Evolutionary conservation across 2,888 invertebrate species (phyloP).

Genomic region (Idaea straminata): DNA sequence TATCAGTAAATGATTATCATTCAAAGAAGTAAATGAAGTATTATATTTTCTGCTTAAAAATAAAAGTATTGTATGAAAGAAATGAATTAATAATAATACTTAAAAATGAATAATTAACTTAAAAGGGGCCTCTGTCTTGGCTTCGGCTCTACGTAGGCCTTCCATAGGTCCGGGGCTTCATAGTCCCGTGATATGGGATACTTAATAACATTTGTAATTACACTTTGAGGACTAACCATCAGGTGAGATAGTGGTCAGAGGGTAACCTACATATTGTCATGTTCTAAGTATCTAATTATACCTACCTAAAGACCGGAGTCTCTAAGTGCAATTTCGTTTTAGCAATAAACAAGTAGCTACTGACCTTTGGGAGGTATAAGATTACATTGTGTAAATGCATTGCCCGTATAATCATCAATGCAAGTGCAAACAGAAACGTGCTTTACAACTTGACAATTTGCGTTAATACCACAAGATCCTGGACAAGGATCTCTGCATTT

Average conservation of each 20-base stretch:
- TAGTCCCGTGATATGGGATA: too few species aligned
- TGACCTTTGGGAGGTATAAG: conserved; percentile 60
- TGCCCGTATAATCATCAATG: conserved; percentile 79
- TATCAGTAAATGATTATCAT: neutral
- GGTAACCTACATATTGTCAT: too few species aligned
- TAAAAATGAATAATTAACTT: too few species aligned
- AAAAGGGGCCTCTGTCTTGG: too few species aligned
- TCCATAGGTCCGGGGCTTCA: too few species aligned
- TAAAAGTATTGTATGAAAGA: neutral
- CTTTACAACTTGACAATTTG: conserved; percentile 80
- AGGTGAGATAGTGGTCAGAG: too few species aligned
- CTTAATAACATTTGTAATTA: too few species aligned
- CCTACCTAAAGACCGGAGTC: too few species aligned
- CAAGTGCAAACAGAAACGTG: conserved; percentile 84
- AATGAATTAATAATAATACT: neutral
- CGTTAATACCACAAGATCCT: conserved; percentile 83
- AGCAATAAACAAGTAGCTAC: conserved; percentile 5
- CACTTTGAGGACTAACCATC: too few species aligned
- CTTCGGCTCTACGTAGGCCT: too few species aligned
- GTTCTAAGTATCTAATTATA: too few species aligned
- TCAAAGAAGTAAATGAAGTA: neutral
- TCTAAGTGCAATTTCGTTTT: neutral
- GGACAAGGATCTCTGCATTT: conserved; percentile 85
- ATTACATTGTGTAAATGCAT: conserved; percentile 80
- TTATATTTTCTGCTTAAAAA: neutral